Evolutionary conservation across 2,888 invertebrate genomes (phyloP), one percentile per base, ranked within the genome.

Genomic region (Subacronicta megacephala): DNA sequence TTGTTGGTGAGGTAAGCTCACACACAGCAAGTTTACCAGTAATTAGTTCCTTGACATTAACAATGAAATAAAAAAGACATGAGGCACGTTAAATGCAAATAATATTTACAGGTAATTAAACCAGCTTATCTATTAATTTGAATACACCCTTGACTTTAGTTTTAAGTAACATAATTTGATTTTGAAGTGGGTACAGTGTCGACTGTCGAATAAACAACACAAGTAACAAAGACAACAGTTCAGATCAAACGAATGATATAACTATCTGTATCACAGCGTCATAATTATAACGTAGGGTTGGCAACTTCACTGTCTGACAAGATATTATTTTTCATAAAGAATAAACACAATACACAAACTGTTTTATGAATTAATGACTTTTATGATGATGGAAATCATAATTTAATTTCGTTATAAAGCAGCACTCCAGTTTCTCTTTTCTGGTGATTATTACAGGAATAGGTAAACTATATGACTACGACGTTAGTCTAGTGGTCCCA

Each of bases 61-160:
- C 7, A 58, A 10, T 9, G 7, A 38, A 46, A 26, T 12, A 12
- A 35, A 35, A 38, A 40, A 20, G 31, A 26, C 26, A 26, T 26
- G 10, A 10, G 10, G 9, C 16, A 35, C 33, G 10, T 4, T 51
- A 57, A 53, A 45, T 43, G 37, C 29, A 13, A 16, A 41, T 37
- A 23, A 37, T 44, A 53, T 53, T 59, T 47, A 59, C 10, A 26
- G 33, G 36, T 44, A 63, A 63, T 71, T 62, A 60, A 41, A 42
- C 9, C 38, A 13, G 18, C 43, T 52, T 51, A 60, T 49, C 18
- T 60, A 41, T 54, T 40, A 29, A 50, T 69, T 42, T 46, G 26
- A 55, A 38, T 31, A 10, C 41, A 40, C 12, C 75, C 72, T 71
- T 71, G 72, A 61, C 55, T 58, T 65, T 51, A 66, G 56, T 54